Percentiles rank a stretch among this genome's conserved stretches.
These are phyloP conservation scores for Acleris holmiana DNA, from an alignment of 2,888 invertebrate species.

Conservation along the genomic window DNA sequence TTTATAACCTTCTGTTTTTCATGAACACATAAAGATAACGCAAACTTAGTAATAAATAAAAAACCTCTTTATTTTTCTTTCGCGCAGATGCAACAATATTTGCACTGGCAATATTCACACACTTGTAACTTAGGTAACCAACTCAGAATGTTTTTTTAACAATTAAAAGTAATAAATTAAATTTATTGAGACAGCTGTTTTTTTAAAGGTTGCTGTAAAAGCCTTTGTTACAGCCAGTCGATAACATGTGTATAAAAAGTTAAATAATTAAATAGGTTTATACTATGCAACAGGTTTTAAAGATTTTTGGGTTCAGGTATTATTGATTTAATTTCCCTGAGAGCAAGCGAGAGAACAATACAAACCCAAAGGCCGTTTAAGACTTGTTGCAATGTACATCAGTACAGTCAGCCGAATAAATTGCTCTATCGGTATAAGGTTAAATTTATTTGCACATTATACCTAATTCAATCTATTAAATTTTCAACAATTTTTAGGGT, in stretches of 20 bases:
- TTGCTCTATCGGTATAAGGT: no score
- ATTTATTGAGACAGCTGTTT: constrained; percentile 16
- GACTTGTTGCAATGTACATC: no score
- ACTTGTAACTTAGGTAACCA: not conserved
- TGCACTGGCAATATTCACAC: constrained; percentile 12
- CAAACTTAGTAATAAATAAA: constrained; percentile 19
- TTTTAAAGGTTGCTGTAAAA: not conserved
- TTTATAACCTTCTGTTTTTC: constrained; percentile 34
- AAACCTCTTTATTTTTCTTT: constrained; percentile 20
- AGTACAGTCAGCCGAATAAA: no score
- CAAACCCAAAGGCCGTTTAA: no score
- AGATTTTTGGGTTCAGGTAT: no score
- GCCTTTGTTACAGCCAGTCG: not conserved
- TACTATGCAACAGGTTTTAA: no score
- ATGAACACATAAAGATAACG: constrained; percentile 20
- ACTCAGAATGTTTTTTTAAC: not conserved
- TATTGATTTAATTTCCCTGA: no score
- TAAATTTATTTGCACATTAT: no score
- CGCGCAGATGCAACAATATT: constrained; percentile 3
- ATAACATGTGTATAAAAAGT: constrained; percentile 1
- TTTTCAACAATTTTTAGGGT: no score
- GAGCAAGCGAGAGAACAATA: no score
- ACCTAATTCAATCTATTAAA: no score
- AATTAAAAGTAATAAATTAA: constrained; percentile 13
- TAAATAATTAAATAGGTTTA: not conserved